phyloP scores from a whole-genome alignment of 2,888 invertebrate species.

The Pammene aurita region DNA sequence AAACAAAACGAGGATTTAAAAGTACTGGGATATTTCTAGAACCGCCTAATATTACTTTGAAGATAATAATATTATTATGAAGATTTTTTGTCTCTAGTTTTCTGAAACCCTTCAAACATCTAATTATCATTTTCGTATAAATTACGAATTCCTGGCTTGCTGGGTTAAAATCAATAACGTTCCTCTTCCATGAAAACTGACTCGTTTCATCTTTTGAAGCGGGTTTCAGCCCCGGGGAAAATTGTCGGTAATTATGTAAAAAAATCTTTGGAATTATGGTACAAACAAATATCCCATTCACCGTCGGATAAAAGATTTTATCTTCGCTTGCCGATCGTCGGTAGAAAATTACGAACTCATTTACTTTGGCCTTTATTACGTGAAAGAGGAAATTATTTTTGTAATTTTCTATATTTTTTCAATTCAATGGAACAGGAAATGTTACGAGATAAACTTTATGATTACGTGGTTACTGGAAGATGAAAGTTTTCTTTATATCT shows the following conservation, averaged over 20 bases:
- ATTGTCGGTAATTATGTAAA: constrained; percentile 70
- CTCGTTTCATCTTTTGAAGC: constrained; percentile 56
- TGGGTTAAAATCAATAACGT: constrained; percentile 43
- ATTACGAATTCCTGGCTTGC: constrained; percentile 22
- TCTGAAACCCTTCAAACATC: constrained; percentile 29
- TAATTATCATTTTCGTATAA: constrained; percentile 36
- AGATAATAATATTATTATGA: constrained; percentile 12
- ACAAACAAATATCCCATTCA: constrained; percentile 71
- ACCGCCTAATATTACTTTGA: constrained; percentile 14
- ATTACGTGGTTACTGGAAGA: constrained; percentile 4
- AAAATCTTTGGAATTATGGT: constrained; percentile 66
- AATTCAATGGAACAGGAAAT: constrained; percentile 41
- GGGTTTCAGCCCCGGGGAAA: constrained; percentile 54
- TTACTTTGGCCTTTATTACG: constrained; percentile 58
- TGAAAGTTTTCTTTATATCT: not conserved
- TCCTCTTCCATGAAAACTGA: constrained; percentile 50
- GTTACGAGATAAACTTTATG: not conserved
- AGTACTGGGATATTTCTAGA: too few species aligned
- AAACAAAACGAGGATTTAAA: too few species aligned
- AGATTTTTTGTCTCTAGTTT: constrained; percentile 20
- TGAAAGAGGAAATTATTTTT: constrained; percentile 51
- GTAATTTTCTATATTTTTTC: constrained; percentile 47
- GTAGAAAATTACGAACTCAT: constrained; percentile 71
- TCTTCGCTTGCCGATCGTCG: constrained; percentile 63
- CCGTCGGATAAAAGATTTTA: constrained; percentile 71